Base-by-base conservation (phyloP, 2,113 vertebrate genomes). In the Gasterosteus aculeatus region DNA sequence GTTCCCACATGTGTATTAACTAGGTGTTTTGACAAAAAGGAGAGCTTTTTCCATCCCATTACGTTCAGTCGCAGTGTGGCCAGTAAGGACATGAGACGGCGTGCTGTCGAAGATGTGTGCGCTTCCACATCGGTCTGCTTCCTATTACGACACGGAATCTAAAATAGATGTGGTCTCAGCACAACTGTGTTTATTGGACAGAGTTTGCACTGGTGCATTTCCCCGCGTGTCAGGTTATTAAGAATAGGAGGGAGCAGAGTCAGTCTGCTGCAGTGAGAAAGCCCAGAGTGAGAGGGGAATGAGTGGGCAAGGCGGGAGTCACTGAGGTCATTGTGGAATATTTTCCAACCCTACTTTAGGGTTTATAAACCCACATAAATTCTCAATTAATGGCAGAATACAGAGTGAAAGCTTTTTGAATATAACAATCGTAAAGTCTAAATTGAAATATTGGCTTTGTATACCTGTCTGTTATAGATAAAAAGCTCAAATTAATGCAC, bases 151-250 rank as follows among this genome's bases (percentile, higher is more conserved):
- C 80, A 85, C 75, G 22, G 39, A 82, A 75, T 88, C 89, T 85
- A 80, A 88, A 87, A 83, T 89, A 89, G 78, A 91, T 83, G 84
- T 80, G 77, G 83, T 81, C 83, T 85, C 69, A 71, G 77, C 82
- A 77, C 71, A 84, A 69, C 81, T 86, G 85, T 89, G 83, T 92
- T 85, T 84, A 85, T 87, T 84, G 81, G 82, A 86, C 61, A 10
- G 62, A 72, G 59, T 89, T 82, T 77, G 76, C 74, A 15, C 70
- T 77, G 63, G 75, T 75, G 75, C 62, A 26, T 82, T 78, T 77
- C 76, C 83, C 77, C 77, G 76, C 69, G 75, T 87, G 88, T 90
- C 88, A 87, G 85, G 79, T 84, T 84, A 66, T 89, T 84, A 83
- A 88, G 80, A 83, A 77, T 67, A 79, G 79, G 69, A 77, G 77